Base-by-base conservation (phyloP, 2,797 vertebrate genomes). In the Thalassophryne amazonica region DNA sequence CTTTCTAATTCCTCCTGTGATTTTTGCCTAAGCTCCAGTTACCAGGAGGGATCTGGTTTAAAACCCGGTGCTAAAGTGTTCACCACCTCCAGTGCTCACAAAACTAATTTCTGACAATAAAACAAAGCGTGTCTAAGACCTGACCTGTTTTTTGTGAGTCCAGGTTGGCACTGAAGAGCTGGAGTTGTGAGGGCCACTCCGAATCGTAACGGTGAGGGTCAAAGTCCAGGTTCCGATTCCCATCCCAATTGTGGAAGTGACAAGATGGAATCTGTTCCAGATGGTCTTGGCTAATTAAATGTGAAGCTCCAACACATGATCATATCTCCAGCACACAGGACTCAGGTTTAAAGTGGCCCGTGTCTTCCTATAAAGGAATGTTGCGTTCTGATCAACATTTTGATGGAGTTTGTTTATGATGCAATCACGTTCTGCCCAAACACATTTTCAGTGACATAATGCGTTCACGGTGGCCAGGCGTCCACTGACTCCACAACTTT, bases 251-350 rank as follows among this genome's bases (percentile, higher is more conserved):
- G 0, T 90, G 81, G 28, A 90, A 86, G 15, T 89, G 91, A 27
- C 87, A 89, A 6, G 90, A 84, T 77, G 93, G 93, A 51, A 93
- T 89, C 78, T 90, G 91, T 61, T 96, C 94, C 78, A 93, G 76
- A 57, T 56, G 2, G 58, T 71, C 53, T 30, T 41, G 55, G 12
- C 4, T 34, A 6, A 41, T 69, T 30, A 32, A 19, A 66, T 16
- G 6, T 21, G 20, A 41, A 12, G 7, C 11, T 45, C 11, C 12
- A 18, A 7, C 8, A 17, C 12, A 5, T 4, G 9, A 15, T 20
- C 2, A 6, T 10, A 16, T 9, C 3, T 39, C n/a, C 8, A 2
- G 2, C 4, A 10, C 3, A n/a, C 10, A 19, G 4, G 4, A 14
- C 10, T 25, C 7, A 17, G 8, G 4, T 23, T 22, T 8, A 1